Percentiles rank a stretch among this genome's conserved stretches.
These are phyloP conservation scores for Oreochromis niloticus DNA, from an alignment of 2,113 vertebrate genomes.

Conservation along the genomic window DNA sequence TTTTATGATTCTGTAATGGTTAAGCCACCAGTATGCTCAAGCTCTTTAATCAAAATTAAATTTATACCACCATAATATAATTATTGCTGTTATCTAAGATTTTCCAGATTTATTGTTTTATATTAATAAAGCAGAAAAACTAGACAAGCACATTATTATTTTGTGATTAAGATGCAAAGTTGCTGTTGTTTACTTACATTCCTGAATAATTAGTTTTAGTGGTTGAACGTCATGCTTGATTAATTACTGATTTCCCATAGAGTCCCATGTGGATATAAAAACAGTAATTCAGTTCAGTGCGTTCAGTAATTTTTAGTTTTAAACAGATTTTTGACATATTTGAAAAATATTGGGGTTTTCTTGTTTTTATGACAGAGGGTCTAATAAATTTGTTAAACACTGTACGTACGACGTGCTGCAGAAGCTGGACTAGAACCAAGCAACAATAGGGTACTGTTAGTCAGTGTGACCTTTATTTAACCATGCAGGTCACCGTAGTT, in stretches of 20 bases:
- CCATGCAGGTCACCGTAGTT: neutral
- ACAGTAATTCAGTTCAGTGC: neutral
- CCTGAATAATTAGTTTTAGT: neutral
- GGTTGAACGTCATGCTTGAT: neutral
- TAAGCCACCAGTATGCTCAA: neutral
- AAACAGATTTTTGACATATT: neutral
- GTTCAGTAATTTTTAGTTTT: neutral
- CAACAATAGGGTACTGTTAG: neutral
- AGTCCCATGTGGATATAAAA: neutral
- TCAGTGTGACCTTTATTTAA: neutral
- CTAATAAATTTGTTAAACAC: neutral
- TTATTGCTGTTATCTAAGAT: neutral
- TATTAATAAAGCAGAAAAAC: neutral
- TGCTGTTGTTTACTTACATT: neutral
- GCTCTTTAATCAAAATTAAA: neutral
- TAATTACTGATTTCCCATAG: neutral
- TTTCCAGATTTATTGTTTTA: neutral
- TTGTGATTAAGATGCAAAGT: neutral
- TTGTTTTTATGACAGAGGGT: neutral
- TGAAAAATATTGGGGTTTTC: neutral
- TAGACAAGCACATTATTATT: neutral
- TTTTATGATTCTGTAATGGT: neutral
- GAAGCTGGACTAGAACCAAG: neutral
- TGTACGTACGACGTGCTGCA: neutral
- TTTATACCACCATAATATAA: neutral